phyloP scores from a whole-genome alignment of 92 coral and sea anemone genomes.

The Chrysogorgia sp. region DNA sequence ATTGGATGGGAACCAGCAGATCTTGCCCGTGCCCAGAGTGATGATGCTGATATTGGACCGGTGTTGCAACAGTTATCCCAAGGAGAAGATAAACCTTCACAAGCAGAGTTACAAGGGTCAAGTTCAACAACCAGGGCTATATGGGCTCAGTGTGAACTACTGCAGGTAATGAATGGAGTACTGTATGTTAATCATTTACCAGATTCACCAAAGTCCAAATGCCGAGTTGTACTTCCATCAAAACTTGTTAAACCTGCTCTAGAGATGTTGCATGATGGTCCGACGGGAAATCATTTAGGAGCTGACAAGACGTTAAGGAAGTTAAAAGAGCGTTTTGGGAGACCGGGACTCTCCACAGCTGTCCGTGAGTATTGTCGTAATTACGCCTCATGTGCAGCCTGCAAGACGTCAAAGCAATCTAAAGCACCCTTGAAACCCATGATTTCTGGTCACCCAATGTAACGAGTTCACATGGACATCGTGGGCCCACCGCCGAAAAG shows the following conservation, averaged over 20 bases:
- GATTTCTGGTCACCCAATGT: conserved; percentile 1
- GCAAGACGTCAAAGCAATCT: conserved; percentile 16
- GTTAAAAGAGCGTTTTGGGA: conserved; percentile 60
- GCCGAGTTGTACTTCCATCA: conserved; percentile 42
- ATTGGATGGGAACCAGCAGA: conserved; percentile 30
- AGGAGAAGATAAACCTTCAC: conserved; percentile 22
- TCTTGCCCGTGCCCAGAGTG: conserved; percentile 56
- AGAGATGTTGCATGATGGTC: conserved; percentile 44
- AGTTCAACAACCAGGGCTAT: conserved; percentile 40
- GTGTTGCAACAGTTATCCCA: conserved; percentile 26
- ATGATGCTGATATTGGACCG: conserved; percentile 46
- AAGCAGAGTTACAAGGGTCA: conserved; percentile 1
- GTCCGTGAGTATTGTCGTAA: conserved; percentile 50
- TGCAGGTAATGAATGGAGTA: conserved; percentile 20
- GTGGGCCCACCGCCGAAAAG: conserved; percentile 54
- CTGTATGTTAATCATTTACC: not conserved
- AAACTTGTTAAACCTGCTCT: conserved; percentile 29
- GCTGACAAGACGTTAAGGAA: conserved; percentile 53
- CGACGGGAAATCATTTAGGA: conserved; percentile 52
- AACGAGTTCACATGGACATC: conserved; percentile 6
- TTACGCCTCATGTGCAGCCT: conserved; percentile 45
- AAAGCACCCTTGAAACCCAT: conserved; percentile 4
- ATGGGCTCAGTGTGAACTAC: conserved; percentile 32
- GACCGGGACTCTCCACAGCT: conserved; percentile 52
- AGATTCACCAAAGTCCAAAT: not conserved